Evolutionary conservation across 2,113 vertebrate genomes (phyloP), one percentile per base, ranked within the genome.

Genomic region (Proteles cristata): DNA sequence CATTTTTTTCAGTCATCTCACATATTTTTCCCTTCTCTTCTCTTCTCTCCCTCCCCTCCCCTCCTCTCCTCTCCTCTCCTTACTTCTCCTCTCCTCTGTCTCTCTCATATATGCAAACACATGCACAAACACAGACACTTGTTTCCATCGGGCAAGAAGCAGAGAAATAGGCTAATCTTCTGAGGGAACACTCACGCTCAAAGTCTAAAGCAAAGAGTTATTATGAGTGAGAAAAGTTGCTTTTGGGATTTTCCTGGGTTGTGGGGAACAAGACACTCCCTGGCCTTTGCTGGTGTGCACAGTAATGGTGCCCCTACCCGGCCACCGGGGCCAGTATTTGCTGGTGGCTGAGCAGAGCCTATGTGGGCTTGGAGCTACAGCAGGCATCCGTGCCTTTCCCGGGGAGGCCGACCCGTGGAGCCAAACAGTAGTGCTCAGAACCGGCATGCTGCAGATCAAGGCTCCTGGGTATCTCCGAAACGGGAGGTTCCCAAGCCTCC

Each of bases 301-400:
- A 4, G n/a, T 3, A 4, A 39, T 0, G 0, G 0, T 0, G 28
- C 4, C 28, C 25, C 83, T 25, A 26, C 31, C 28, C 0, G 12
- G 7, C 14, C 14, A 0, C 79, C 15, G 33, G 39, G 43, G 33
- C 12, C 26, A 4, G 8, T 23, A 10, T 23, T 28, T 43, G 25
- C 26, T 4, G 15, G 7, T 8, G 3, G n/a, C 61, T 25, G 31
- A 71, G 55, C 0, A 2, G 68, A 45, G 80, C 31, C 33, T 4
- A 0, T 12, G n/a, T 63, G 14, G 4, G 10, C 50, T 23, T 26
- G 31, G 31, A 39, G 35, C 53, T n/a, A 7, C 14, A 19, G 26
- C 26, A 48, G 3, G 2, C 14, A 8, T 3, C 3, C 1, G 0
- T 1, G 43, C 2, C 61, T 61, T 61, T 63, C 73, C 74, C 33